A percentile compares a stretch with the other conserved stretches of the same genome.
Evolutionary conservation across 1,140 invertebrate species (phyloP).

Genomic region (Sitobion miscanthi): DNA sequence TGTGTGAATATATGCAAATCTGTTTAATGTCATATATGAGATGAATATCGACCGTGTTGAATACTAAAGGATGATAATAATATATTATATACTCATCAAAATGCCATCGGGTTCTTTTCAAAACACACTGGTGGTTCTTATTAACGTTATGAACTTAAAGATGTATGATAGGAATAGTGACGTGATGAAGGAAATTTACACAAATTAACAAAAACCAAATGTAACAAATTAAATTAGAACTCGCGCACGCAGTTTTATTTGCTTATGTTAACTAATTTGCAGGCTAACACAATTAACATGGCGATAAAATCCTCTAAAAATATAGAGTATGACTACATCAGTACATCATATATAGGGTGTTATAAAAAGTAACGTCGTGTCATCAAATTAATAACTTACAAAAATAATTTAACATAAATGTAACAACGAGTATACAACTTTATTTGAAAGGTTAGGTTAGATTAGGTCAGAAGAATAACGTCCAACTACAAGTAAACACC

Average conservation of each 20-base stretch:
- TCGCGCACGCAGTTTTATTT: neutral
- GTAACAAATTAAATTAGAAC: constrained; percentile 25
- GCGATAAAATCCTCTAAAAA: constrained; percentile 16
- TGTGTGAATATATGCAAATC: neutral
- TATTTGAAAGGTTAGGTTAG: neutral
- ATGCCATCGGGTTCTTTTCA: neutral
- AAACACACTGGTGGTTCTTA: neutral
- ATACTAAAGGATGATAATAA: neutral
- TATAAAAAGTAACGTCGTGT: neutral
- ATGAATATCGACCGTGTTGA: neutral
- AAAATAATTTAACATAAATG: neutral
- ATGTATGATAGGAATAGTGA: neutral
- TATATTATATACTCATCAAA: neutral
- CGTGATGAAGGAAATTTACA: neutral
- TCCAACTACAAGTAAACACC: neutral
- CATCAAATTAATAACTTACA: neutral
- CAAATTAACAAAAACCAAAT: constrained; percentile 32
- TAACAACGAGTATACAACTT: neutral
- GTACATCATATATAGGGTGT: neutral
- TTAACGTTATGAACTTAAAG: neutral
- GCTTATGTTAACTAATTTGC: constrained; percentile 30
- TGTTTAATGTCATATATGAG: neutral
- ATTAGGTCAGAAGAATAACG: neutral
- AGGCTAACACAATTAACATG: neutral
- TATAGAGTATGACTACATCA: neutral